Base-by-base conservation (phyloP, 2,113 vertebrate species). In the Terrapene triunguis region DNA sequence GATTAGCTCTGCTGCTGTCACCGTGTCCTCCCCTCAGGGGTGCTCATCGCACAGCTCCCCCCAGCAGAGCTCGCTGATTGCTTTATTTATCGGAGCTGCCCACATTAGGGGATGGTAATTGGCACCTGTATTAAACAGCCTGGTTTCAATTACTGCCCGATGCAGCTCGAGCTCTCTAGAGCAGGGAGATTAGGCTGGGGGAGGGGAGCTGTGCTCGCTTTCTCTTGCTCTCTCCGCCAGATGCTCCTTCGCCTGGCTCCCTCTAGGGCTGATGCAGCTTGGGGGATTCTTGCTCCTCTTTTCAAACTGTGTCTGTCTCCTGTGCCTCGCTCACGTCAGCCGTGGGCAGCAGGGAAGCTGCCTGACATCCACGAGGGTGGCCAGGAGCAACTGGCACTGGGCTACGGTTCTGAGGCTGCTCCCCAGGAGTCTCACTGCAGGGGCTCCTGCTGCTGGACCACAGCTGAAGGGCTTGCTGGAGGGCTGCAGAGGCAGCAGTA, bases 121-220 rank as follows among this genome's bases (percentile, higher is more conserved):
- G 94, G 81, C 94, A 88, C 90, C 96, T 93, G 83, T 83, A 74
- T 89, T 94, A 93, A 93, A 89, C 85, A 97, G 90, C 83, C 85
- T 92, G 89, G 62, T 94, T 95, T 97, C 96, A 95, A 38, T 96
- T 95, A 89, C 94, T 85, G 74, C 83, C 93, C 85, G 82, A 92
- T 42, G 78, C 91, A 76, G 88, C 87, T 94, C 94, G 14, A 0
- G 54, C 93, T 92, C 27, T 25, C 91, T 59, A 78, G 95, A 82
- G 93, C 81, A 51, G 90, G 69, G 82, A 90, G 88, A 91, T 96
- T 83, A 89, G 51, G 1, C 35, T 80, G 29, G 72, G 84, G 93
- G 88, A 96, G 91, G 96, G 82, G 4, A 0, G 57, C 14, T 72
- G 51, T 29, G 88, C n/a, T 94, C 16, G 76, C 85, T 93, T 94